A percentile compares a stretch with the other conserved stretches of the same genome.
phyloP scores from a whole-genome alignment of 2,113 vertebrate species.

The Sinocyclocheilus anophthalmus region DNA sequence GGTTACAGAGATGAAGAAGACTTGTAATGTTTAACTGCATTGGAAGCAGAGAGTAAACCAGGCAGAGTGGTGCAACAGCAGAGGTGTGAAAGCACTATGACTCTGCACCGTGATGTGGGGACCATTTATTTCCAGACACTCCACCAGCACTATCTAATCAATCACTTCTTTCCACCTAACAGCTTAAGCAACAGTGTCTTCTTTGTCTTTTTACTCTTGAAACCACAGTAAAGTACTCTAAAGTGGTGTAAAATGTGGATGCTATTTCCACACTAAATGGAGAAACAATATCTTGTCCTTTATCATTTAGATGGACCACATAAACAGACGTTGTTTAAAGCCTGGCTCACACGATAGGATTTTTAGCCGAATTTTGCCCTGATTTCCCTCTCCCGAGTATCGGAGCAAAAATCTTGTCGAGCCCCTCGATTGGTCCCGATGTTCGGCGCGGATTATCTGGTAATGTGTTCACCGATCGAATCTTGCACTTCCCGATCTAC shows the following conservation, averaged over 20 bases:
- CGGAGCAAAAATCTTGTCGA: too few species aligned
- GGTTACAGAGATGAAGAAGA: not conserved
- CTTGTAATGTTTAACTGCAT: not conserved
- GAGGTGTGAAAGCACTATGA: constrained; percentile 43
- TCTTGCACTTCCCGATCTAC: too few species aligned
- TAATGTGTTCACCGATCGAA: too few species aligned
- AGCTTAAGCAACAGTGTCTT: constrained; percentile 66
- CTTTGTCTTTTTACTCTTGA: constrained; percentile 66
- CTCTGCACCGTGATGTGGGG: constrained; percentile 64
- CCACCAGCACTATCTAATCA: constrained; percentile 59
- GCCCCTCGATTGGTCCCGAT: too few species aligned
- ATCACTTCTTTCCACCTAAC: constrained; percentile 65
- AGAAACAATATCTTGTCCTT: not conserved
- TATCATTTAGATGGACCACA: not conserved
- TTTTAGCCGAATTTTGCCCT: too few species aligned
- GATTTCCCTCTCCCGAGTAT: too few species aligned
- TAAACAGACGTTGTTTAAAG: not conserved
- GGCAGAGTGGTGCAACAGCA: not conserved
- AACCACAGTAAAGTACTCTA: constrained; percentile 7
- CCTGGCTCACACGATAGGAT: too few species aligned
- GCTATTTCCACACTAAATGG: not conserved
- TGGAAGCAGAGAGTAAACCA: not conserved
- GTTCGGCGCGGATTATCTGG: too few species aligned
- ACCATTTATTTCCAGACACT: constrained; percentile 71
- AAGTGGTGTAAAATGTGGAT: not conserved